Evolutionary conservation across 1,140 invertebrate genomes (phyloP).

Genomic region (Hylaeus volcanicus): DNA sequence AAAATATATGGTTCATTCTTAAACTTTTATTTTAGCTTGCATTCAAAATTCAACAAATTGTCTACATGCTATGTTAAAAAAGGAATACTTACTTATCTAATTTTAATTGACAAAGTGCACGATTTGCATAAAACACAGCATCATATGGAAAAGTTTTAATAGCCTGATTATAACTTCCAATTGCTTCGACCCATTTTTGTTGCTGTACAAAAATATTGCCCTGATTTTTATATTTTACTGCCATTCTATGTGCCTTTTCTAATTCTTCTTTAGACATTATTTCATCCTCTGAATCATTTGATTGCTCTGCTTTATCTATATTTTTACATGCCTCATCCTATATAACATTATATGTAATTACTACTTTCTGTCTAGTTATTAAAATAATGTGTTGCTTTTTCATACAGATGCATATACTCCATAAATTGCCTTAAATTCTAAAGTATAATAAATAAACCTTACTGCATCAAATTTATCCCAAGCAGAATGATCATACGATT

Average conservation of each 20-base stretch:
- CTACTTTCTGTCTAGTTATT: background rate
- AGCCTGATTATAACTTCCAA: slow-evolving; percentile 90
- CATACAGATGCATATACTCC: background rate
- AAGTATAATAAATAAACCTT: slow-evolving; percentile 66
- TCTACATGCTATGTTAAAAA: slow-evolving; percentile 11
- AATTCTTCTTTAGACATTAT: slow-evolving; percentile 83
- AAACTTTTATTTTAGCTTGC: background rate
- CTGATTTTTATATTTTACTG: slow-evolving; percentile 81
- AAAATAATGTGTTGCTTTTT: background rate
- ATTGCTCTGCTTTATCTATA: slow-evolving; percentile 83
- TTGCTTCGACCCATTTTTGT: slow-evolving; percentile 89
- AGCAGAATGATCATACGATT: slow-evolving; percentile 84
- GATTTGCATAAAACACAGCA: slow-evolving; percentile 91
- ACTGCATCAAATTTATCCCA: slow-evolving; percentile 93
- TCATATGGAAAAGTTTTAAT: slow-evolving; percentile 89
- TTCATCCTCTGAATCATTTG: slow-evolving; percentile 81
- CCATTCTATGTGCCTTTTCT: slow-evolving; percentile 78
- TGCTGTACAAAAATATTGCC: slow-evolving; percentile 92
- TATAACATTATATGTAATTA: slow-evolving; percentile 37
- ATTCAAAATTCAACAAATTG: background rate
- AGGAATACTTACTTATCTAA: slow-evolving; percentile 85
- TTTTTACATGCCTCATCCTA: slow-evolving; percentile 87
- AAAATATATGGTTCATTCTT: slow-evolving; percentile 20
- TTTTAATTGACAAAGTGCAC: slow-evolving; percentile 93
- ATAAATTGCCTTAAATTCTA: background rate